Conservation (phyloP, 1,140 invertebrate species). For the Oppia nitens region DNA sequence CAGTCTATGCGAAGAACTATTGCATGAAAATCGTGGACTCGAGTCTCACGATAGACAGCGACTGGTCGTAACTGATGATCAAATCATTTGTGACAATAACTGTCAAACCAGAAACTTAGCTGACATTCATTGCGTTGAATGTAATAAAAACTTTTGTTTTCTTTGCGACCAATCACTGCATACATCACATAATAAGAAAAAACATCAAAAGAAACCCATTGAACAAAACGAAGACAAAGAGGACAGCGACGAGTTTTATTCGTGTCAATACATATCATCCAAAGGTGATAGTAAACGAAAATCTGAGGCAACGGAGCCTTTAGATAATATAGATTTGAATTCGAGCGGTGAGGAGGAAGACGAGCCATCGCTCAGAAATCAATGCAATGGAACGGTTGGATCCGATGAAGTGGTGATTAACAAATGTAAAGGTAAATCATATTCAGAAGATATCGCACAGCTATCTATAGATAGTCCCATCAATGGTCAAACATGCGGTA, state of each 20-base stretch:
- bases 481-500: background rate
- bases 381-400: background rate
- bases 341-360: background rate
- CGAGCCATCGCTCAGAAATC: background rate
- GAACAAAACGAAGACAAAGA: background rate
- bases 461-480: background rate
- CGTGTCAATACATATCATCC: background rate
- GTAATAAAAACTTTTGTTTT: constrained; percentile 27
- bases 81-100: constrained; percentile 26
- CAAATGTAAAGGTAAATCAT: background rate
- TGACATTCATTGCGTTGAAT: constrained; percentile 28
- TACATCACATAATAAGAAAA: constrained; percentile 13
- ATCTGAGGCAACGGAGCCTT: background rate
- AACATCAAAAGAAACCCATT: constrained; percentile 17
- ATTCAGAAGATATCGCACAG: background rate
- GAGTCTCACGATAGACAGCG: constrained; percentile 25
- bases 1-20: constrained; percentile 25
- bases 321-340: background rate
- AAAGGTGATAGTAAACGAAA: background rate
- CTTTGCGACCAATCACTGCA: constrained; percentile 27
- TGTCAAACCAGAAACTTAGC: constrained; percentile 28
- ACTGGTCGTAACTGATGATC: constrained; percentile 22
- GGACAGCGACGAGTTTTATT: constrained; percentile 16
- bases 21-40: constrained; percentile 27
- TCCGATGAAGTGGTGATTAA: background rate